phyloP scores from a whole-genome alignment of 2,113 vertebrate genomes.

The Peromyscus leucopus region DNA sequence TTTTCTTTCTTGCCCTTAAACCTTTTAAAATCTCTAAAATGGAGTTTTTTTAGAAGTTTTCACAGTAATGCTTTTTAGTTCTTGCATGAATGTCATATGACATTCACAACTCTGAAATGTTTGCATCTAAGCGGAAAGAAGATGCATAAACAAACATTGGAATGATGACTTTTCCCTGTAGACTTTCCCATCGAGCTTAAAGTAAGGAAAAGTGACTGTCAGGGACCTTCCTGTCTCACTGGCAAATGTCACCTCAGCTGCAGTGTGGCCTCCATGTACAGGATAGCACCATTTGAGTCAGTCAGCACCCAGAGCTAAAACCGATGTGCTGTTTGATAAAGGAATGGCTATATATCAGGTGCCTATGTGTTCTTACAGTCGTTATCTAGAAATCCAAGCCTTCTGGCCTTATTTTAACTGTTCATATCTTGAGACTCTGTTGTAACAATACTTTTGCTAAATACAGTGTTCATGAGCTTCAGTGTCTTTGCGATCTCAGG shows the following conservation, averaged over 20 bases:
- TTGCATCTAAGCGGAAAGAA: conserved; percentile 14
- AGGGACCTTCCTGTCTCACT: background rate
- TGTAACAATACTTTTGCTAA: background rate
- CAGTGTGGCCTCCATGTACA: background rate
- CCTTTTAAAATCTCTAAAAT: conserved; percentile 11
- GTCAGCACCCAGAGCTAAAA: background rate
- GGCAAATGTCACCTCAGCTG: background rate
- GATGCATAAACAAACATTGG: background rate
- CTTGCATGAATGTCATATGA: background rate
- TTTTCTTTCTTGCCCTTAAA: background rate
- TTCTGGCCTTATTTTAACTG: background rate
- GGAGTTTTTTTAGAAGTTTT: background rate
- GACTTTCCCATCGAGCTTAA: background rate
- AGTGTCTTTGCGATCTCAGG: background rate
- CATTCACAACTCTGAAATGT: background rate
- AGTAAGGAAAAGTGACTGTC: background rate
- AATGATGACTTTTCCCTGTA: background rate
- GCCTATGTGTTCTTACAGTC: background rate
- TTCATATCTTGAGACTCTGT: background rate
- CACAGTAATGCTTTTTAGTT: background rate
- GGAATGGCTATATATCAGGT: background rate
- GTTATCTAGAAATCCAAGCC: background rate
- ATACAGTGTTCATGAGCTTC: background rate
- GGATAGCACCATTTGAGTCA: background rate
- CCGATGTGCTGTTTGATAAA: background rate